Evolutionary conservation across 2,113 vertebrate genomes (phyloP), one percentile per base, ranked within the genome.

Genomic region (Sylvicapra grimmia): DNA sequence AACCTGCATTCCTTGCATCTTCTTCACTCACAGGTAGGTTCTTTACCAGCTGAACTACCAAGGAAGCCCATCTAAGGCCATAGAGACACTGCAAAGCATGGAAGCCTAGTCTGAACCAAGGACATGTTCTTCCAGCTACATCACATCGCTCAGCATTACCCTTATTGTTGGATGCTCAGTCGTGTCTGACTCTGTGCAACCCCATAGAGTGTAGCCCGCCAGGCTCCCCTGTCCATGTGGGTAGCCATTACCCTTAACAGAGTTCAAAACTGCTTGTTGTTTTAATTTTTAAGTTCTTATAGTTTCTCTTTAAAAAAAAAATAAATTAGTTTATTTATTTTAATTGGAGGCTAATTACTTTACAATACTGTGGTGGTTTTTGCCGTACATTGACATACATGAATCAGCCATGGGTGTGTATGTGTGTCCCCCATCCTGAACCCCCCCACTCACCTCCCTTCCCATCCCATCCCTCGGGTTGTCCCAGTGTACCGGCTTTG

Each of bases 111-210:
- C 15, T 85, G 58, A 89, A 90, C 23, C 56, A 68, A 68, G 58
- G 65, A 31, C 6, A 5, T 15, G 16, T 15, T 51, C 16, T 92
- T 44, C 83, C 36, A 56, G 6, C 53, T 61, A 3, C 18, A n/a
- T 16, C 61, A 11, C 7, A 2, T 21, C 3, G 5, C 53, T 79
- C 40, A 79, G 12, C 53, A 11, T 47, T 47, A 59, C 25, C 7
- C 40, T 88, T 33, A 33, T 10, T 72, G 19, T 36, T 72, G 11
- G 68, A 23, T 23, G 68, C 9, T 36, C 19, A 23, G 68, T 36
- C 2, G 0, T 21, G 68, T 72, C 19, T 1, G 1, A 23, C 68
- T 72, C n/a, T 23, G n/a, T 72, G n/a, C 0, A 2, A 36, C 68
- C 19, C 65, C 65, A 72, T 21, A 21, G 65, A 72, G 2, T 3